A percentile compares a stretch with the other conserved stretches of the same genome.
Evolutionary conservation across 2,797 vertebrate species (phyloP).

Genomic region (Phyllotis vaccarum): DNA sequence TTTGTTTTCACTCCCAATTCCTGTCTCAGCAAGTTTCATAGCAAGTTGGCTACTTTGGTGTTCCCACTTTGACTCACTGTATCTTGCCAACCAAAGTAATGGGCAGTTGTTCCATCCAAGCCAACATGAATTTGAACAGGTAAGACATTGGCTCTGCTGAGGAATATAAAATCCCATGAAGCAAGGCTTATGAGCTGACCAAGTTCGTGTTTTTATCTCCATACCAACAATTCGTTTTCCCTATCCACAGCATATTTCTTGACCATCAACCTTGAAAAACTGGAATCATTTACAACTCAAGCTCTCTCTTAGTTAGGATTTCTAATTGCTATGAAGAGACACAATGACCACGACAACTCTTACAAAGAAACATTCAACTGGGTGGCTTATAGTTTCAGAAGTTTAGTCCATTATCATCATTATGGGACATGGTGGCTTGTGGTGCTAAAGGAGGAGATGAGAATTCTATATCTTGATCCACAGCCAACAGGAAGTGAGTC

Average conservation of each 20-base stretch:
- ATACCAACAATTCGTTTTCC: not conserved
- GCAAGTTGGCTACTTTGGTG: not conserved
- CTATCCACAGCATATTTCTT: not conserved
- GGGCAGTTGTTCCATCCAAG: not conserved
- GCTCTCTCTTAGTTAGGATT: not conserved
- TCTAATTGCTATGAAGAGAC: no score
- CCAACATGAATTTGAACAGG: not conserved
- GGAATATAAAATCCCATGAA: not conserved
- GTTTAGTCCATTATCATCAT: no score
- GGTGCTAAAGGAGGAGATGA: no score
- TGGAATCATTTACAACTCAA: not conserved
- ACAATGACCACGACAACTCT: no score
- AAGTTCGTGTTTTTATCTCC: not conserved
- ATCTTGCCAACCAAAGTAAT: not conserved
- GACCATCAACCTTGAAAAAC: not conserved
- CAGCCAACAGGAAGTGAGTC: no score
- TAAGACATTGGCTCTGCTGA: not conserved
- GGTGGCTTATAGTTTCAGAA: no score
- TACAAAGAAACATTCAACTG: no score
- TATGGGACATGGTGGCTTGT: no score
- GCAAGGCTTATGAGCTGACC: not conserved
- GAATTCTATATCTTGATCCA: no score
- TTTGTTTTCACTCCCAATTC: not conserved
- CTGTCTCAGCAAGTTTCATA: not conserved
- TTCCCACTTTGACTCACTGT: not conserved